Percentiles rank a stretch among this genome's conserved stretches.
phyloP scores from a whole-genome alignment of 2,888 invertebrate genomes.

The Drosophila mulleri region DNA sequence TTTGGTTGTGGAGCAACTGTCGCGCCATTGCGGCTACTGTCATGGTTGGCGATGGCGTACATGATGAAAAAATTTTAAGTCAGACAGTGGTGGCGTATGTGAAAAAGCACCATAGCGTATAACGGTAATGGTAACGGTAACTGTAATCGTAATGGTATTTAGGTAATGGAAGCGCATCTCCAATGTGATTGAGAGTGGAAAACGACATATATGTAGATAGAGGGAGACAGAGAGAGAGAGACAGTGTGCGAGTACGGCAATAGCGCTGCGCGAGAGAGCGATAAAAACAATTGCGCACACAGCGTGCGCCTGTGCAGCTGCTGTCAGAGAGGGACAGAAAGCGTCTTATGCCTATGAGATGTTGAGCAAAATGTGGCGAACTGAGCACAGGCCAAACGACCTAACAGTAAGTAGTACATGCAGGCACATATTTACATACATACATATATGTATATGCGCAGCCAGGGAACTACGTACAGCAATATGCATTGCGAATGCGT shows the following conservation, averaged over 20 bases:
- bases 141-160: constrained; percentile 23
- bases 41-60: constrained; percentile 85
- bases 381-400: constrained; percentile 30
- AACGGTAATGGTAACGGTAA: constrained; percentile 37
- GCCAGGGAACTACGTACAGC: background rate
- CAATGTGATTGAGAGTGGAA: background rate
- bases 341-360: constrained; percentile 22
- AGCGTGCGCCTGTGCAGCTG: constrained; percentile 53
- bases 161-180: constrained; percentile 32
- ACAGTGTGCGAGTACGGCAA: constrained; percentile 5
- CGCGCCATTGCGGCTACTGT: constrained; percentile 74
- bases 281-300: constrained; percentile 29
- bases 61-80: constrained; percentile 85
- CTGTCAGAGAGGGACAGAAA: constrained; percentile 29
- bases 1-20: constrained; percentile 57
- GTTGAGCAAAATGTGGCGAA: constrained; percentile 29
- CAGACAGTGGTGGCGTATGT: constrained; percentile 86
- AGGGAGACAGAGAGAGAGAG: constrained; percentile 1
- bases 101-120: constrained; percentile 84
- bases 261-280: constrained; percentile 28
- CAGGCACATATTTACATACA: constrained; percentile 4
- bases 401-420: background rate
- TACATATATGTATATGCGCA: constrained; percentile 1
- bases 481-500: constrained; percentile 12
- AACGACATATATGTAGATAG: no score